phyloP scores from a whole-genome alignment of 2,888 invertebrate genomes.

The Micropterix aruncella region DNA sequence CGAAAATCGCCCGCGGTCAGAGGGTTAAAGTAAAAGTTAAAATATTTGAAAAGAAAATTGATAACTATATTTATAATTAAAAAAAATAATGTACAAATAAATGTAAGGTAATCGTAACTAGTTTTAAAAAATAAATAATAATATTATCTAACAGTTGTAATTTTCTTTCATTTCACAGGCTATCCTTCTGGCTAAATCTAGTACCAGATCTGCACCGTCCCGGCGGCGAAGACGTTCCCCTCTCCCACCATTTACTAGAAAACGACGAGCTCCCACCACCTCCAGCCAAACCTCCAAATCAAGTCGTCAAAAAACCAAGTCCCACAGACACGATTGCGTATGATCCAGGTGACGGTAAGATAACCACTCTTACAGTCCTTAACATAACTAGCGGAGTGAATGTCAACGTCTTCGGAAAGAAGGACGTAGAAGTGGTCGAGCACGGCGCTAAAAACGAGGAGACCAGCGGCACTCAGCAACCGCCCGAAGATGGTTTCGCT shows the following conservation, averaged over 20 bases:
- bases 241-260: constrained; percentile 71
- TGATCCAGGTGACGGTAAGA: constrained; percentile 18
- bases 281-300: constrained; percentile 40
- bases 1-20: no score
- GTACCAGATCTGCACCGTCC: constrained; percentile 86
- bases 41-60: no score
- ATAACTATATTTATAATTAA: no score
- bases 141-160: no score
- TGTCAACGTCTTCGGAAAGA: constrained; percentile 21
- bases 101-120: no score
- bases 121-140: no score
- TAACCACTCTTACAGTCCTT: constrained; percentile 18
- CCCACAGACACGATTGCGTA: constrained; percentile 35
- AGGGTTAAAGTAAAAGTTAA: no score
- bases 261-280: constrained; percentile 50
- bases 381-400: constrained; percentile 32
- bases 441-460: constrained; percentile 14
- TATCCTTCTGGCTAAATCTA: constrained; percentile 90
- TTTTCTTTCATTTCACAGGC: no score
- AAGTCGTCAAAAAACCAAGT: constrained; percentile 36
- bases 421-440: constrained; percentile 15
- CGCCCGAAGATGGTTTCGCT: constrained; percentile 79
- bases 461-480: constrained; percentile 31
- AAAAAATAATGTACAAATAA: no score
- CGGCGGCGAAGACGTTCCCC: constrained; percentile 74